phyloP scores from a whole-genome alignment of 2,888 invertebrate species.

The Hypselothyrea guttata region DNA sequence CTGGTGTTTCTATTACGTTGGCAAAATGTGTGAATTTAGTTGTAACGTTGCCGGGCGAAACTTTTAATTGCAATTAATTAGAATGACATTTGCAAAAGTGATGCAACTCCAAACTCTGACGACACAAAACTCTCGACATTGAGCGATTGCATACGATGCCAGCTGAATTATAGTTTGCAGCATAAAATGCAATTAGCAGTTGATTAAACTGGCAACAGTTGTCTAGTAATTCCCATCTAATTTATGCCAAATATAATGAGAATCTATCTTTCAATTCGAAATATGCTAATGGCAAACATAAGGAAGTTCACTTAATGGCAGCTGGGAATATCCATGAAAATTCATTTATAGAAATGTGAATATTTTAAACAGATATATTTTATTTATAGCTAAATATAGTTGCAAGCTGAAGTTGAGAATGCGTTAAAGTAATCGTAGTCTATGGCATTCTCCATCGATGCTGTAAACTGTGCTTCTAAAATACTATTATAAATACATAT shows the following conservation, averaged over 20 bases:
- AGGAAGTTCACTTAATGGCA: background rate
- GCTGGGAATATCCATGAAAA: background rate
- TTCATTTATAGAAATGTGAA: no score
- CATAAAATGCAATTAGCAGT: slow-evolving; percentile 23
- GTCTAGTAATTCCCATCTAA: background rate
- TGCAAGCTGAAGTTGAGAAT: no score
- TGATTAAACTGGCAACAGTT: background rate
- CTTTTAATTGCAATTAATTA: slow-evolving; percentile 61
- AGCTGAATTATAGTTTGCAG: slow-evolving; percentile 4
- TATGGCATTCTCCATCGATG: no score
- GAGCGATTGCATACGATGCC: slow-evolving; percentile 14
- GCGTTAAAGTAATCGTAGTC: no score
- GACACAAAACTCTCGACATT: slow-evolving; percentile 15
- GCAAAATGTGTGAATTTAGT: slow-evolving; percentile 26
- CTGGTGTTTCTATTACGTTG: slow-evolving; percentile 19
- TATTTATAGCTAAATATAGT: no score
- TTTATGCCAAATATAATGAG: background rate
- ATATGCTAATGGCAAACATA: no score
- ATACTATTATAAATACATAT: no score
- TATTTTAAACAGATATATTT: no score
- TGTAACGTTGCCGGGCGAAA: slow-evolving; percentile 17
- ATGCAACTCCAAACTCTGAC: slow-evolving; percentile 13
- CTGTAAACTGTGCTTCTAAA: no score
- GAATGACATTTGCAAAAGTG: slow-evolving; percentile 59
- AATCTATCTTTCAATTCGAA: no score